phyloP scores from a whole-genome alignment of 1,140 invertebrate genomes.

The Leptopilina clavipes region DNA sequence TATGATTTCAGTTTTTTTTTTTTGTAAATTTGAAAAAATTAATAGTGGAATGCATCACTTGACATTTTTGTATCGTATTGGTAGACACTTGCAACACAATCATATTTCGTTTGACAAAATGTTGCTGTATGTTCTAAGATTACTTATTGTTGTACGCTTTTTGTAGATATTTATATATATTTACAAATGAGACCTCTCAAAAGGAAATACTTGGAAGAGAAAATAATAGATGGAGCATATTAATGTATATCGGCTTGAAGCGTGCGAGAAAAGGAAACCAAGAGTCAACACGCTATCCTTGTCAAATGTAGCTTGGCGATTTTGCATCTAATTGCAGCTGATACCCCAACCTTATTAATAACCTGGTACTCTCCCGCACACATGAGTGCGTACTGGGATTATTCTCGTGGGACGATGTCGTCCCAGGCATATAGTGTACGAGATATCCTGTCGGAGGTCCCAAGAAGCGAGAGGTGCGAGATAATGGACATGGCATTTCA shows the following conservation, averaged over 20 bases:
- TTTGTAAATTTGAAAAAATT: too few species aligned
- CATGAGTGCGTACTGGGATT: slow-evolving; percentile 17
- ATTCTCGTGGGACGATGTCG: slow-evolving; percentile 26
- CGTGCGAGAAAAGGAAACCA: not conserved
- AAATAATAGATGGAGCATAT: not conserved
- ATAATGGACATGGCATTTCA: slow-evolving; percentile 72
- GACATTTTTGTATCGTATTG: too few species aligned
- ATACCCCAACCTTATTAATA: slow-evolving; percentile 30
- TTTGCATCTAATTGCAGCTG: slow-evolving; percentile 28
- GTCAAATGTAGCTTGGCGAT: not conserved
- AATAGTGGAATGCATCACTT: too few species aligned
- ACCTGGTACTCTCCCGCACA: slow-evolving; percentile 30
- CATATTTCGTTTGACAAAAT: too few species aligned
- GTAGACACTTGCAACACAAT: too few species aligned
- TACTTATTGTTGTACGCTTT: too few species aligned
- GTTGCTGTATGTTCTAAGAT: too few species aligned
- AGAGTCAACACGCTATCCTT: not conserved
- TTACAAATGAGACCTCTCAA: not conserved
- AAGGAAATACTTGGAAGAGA: not conserved
- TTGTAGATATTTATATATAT: too few species aligned
- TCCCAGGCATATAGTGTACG: slow-evolving; percentile 6
- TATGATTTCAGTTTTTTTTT: too few species aligned
- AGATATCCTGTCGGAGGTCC: slow-evolving; percentile 13
- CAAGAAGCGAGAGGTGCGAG: slow-evolving; percentile 49
- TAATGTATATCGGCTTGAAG: slow-evolving; percentile 1